Conservation (phyloP, 2,797 vertebrate genomes). For the Diceros bicornis region DNA sequence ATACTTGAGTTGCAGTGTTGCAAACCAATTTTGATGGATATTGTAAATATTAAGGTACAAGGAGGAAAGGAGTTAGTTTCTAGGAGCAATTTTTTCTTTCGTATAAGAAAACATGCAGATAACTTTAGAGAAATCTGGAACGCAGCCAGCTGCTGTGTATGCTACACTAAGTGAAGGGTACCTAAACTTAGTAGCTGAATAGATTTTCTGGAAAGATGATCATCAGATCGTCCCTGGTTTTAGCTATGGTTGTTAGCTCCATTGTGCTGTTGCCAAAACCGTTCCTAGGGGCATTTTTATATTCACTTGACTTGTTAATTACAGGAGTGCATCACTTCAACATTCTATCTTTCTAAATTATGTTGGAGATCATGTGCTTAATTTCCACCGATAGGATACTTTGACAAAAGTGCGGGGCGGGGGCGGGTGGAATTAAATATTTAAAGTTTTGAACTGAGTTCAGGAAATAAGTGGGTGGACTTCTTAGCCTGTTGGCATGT, state of each 20-base stretch:
- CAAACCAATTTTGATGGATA: neutral
- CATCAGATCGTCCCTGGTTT: neutral
- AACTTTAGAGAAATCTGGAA: constrained; percentile 29
- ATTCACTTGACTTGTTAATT: neutral
- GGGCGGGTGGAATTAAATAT: constrained; percentile 26
- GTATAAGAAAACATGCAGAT: neutral
- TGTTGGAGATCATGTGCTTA: constrained; percentile 78
- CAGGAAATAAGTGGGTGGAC: constrained; percentile 76
- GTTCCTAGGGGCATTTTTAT: neutral
- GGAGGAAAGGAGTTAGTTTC: neutral
- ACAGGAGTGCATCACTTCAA: constrained; percentile 49
- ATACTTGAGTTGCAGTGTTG: neutral
- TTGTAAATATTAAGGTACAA: neutral
- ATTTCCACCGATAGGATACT: constrained; percentile 63
- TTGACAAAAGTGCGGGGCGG: constrained; percentile 51
- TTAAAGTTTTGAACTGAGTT: constrained; percentile 80
- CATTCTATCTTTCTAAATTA: constrained; percentile 64
- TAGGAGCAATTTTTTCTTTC: neutral
- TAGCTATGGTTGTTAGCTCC: neutral
- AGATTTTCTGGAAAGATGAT: constrained; percentile 31
- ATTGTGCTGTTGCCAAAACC: neutral
- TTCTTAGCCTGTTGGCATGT: constrained; percentile 79
- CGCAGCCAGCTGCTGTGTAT: neutral
- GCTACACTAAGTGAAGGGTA: neutral
- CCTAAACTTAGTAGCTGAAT: neutral